Conservation (phyloP, 2,888 invertebrate species). For the Drosophila gaucha region DNA sequence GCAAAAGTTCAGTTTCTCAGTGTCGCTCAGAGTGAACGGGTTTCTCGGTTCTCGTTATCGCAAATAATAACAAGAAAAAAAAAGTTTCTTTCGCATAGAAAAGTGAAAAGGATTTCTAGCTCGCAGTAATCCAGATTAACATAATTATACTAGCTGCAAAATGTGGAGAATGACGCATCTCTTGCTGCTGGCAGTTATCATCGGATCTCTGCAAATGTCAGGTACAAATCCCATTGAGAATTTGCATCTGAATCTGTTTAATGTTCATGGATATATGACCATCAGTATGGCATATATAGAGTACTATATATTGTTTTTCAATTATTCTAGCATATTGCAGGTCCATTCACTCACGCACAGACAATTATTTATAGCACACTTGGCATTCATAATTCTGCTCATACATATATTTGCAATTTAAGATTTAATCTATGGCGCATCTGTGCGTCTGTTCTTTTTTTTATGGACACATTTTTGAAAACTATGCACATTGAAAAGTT, state of each 20-base stretch:
- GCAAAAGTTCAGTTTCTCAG: conserved; percentile 65
- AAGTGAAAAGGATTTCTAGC: conserved; percentile 38
- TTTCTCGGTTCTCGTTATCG: conserved; percentile 36
- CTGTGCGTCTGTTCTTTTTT: conserved; percentile 20
- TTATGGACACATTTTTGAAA: background rate
- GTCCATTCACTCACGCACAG: conserved; percentile 22
- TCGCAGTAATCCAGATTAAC: too few species aligned
- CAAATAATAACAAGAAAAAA: conserved; percentile 4
- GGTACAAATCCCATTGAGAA: conserved; percentile 50
- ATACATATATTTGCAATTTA: conserved; percentile 24
- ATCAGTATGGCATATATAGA: conserved; percentile 6
- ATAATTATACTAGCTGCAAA: conserved; percentile 20
- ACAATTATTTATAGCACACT: conserved; percentile 30
- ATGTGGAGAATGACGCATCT: conserved; percentile 58
- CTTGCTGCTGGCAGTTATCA: conserved; percentile 55
- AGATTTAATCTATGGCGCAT: conserved; percentile 14
- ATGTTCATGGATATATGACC: conserved; percentile 16
- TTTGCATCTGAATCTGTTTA: conserved; percentile 27
- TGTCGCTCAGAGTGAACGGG: conserved; percentile 63
- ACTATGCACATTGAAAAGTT: conserved; percentile 8
- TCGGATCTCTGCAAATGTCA: conserved; percentile 54
- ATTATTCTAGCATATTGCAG: conserved; percentile 36
- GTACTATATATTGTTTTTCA: conserved; percentile 32
- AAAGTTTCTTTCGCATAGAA: background rate
- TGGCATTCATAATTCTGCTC: conserved; percentile 12